These are phyloP conservation scores for Sesamia nonagrioides DNA, from an alignment of 1,140 invertebrate species.

Conservation along the genomic window DNA sequence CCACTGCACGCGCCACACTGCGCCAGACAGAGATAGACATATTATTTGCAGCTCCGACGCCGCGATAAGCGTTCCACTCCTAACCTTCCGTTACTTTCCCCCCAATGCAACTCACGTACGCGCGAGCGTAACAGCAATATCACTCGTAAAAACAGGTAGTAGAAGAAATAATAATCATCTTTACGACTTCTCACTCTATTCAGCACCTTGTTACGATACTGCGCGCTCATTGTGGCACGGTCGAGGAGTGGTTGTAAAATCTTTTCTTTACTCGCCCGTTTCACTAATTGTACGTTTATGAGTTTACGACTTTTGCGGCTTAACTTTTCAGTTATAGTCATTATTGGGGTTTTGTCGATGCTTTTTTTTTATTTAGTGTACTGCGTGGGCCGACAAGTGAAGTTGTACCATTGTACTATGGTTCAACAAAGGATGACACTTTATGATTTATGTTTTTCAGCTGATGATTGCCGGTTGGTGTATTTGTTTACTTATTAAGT, in stretches of 20 bases:
- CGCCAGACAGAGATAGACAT: slow-evolving; percentile 76
- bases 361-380: slow-evolving; percentile 64
- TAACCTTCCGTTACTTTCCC: slow-evolving; percentile 69
- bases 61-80: slow-evolving; percentile 68
- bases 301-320: slow-evolving; percentile 85
- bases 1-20: slow-evolving; percentile 79
- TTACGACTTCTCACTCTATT: slow-evolving; percentile 89
- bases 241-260: slow-evolving; percentile 86
- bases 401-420: slow-evolving; percentile 5
- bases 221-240: slow-evolving; percentile 85
- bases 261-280: slow-evolving; percentile 86
- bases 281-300: slow-evolving; percentile 87
- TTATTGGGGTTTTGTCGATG: slow-evolving; percentile 77
- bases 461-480: neutral
- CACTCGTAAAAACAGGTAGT: slow-evolving; percentile 87
- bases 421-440: slow-evolving; percentile 15
- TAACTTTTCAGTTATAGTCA: slow-evolving; percentile 80
- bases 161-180: slow-evolving; percentile 89
- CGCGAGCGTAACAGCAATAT: slow-evolving; percentile 70
- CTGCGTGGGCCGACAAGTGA: slow-evolving; percentile 27
- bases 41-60: slow-evolving; percentile 63
- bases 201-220: slow-evolving; percentile 88
- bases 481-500: slow-evolving; percentile 1
- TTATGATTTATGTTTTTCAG: slow-evolving; percentile 46
- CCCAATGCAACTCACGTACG: slow-evolving; percentile 44